Conservation (phyloP, 2,797 vertebrate species). For the Alca torda region DNA sequence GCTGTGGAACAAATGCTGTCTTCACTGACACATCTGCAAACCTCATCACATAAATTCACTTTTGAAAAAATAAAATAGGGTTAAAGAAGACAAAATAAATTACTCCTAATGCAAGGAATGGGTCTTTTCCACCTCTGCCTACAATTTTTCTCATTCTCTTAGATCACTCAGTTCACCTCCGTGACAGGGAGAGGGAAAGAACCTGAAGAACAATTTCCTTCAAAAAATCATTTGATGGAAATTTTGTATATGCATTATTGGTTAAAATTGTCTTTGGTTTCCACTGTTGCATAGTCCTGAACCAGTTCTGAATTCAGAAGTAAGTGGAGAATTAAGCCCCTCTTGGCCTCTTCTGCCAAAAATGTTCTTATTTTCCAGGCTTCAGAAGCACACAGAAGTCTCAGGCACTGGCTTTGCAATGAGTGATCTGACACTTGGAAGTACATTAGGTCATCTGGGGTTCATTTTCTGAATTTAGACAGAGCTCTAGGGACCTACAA, state of each 20-base stretch:
- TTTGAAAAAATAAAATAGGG: not conserved
- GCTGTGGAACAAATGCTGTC: not conserved
- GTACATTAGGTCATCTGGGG: slow-evolving; percentile 20
- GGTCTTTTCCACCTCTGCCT: not conserved
- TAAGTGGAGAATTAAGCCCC: not conserved
- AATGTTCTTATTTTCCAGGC: not conserved
- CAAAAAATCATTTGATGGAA: not conserved
- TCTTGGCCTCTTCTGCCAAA: not conserved
- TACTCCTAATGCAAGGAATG: not conserved
- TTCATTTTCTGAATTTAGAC: slow-evolving; percentile 28
- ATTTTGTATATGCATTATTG: not conserved
- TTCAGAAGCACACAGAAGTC: not conserved
- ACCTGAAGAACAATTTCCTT: not conserved
- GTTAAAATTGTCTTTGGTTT: not conserved
- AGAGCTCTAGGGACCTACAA: slow-evolving; percentile 15
- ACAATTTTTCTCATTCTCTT: not conserved
- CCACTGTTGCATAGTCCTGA: not conserved
- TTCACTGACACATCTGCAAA: not conserved
- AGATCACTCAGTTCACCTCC: not conserved
- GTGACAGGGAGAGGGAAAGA: not conserved
- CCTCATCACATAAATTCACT: not conserved
- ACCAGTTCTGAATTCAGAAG: not conserved
- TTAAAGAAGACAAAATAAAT: not conserved
- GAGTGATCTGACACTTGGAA: slow-evolving; percentile 44
- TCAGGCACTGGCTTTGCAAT: not conserved